phyloP scores from a whole-genome alignment of 2,797 vertebrate genomes.

The Mus caroli region DNA sequence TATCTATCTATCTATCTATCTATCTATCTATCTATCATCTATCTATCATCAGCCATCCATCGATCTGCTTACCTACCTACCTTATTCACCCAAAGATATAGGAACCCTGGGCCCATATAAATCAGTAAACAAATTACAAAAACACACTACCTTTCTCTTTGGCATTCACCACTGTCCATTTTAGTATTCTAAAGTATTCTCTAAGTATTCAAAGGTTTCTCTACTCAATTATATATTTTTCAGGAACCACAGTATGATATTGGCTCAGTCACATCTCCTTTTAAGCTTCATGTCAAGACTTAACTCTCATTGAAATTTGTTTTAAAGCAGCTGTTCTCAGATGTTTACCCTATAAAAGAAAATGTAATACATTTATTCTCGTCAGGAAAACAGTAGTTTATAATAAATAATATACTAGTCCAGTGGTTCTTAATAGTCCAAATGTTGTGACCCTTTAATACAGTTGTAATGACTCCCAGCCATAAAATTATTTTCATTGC shows the following conservation, averaged over 20 bases:
- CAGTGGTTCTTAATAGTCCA: neutral
- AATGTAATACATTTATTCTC: slow-evolving; percentile 18
- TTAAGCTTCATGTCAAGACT: slow-evolving; percentile 30
- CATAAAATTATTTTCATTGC: neutral
- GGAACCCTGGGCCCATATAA: neutral
- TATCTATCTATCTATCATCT: too few relatives aligned
- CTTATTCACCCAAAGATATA: neutral
- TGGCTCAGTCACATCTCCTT: neutral
- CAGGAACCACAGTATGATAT: neutral
- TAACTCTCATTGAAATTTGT: slow-evolving; percentile 7
- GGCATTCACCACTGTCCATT: neutral
- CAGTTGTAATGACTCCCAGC: neutral
- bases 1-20: neutral
- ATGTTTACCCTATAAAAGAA: slow-evolving; percentile 49
- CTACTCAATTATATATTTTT: neutral
- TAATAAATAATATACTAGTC: neutral
- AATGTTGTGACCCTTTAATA: neutral
- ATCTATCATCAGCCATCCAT: neutral
- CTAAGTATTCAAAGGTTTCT: neutral
- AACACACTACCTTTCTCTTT: neutral
- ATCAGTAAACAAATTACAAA: neutral
- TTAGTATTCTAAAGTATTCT: neutral
- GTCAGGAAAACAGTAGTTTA: neutral
- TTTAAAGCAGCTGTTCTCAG: slow-evolving; percentile 4
- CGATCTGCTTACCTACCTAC: neutral